Evolutionary conservation across 2,888 invertebrate genomes (phyloP).

Genomic region (Melitaea athalia): DNA sequence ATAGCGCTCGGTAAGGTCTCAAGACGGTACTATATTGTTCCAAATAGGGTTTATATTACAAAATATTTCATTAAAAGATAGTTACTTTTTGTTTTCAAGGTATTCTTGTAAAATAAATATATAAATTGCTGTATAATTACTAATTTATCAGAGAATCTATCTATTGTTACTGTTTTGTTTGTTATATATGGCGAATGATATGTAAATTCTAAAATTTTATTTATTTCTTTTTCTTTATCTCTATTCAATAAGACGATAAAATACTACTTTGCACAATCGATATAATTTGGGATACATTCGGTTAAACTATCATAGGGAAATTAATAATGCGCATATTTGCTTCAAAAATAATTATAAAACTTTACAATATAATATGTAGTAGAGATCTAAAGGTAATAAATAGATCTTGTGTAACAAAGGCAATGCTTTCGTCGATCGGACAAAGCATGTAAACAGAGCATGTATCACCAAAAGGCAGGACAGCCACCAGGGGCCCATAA

Average conservation of each 20-base stretch:
- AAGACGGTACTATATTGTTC: conserved; percentile 40
- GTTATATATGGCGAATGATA: too few relatives aligned
- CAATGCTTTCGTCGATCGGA: conserved; percentile 24
- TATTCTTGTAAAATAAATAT: neutral
- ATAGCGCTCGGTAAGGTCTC: conserved; percentile 49
- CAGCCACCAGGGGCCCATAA: conserved; percentile 72
- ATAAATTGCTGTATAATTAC: neutral
- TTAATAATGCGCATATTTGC: neutral
- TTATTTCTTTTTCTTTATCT: too few relatives aligned
- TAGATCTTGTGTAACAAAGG: conserved; percentile 1
- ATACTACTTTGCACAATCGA: too few relatives aligned
- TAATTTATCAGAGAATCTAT: neutral
- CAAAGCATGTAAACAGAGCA: conserved; percentile 43
- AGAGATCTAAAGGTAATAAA: neutral
- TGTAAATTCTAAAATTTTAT: too few relatives aligned
- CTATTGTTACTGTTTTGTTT: too few relatives aligned
- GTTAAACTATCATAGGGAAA: too few relatives aligned
- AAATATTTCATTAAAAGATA: conserved; percentile 31
- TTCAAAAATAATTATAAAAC: neutral
- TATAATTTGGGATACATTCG: too few relatives aligned
- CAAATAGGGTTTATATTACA: conserved; percentile 28
- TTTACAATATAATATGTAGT: neutral
- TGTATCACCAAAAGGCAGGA: conserved; percentile 46
- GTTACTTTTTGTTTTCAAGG: conserved; percentile 9
- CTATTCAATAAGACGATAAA: too few relatives aligned